Conservation (phyloP, 2,113 vertebrate genomes). For the Dipodomys merriami region DNA sequence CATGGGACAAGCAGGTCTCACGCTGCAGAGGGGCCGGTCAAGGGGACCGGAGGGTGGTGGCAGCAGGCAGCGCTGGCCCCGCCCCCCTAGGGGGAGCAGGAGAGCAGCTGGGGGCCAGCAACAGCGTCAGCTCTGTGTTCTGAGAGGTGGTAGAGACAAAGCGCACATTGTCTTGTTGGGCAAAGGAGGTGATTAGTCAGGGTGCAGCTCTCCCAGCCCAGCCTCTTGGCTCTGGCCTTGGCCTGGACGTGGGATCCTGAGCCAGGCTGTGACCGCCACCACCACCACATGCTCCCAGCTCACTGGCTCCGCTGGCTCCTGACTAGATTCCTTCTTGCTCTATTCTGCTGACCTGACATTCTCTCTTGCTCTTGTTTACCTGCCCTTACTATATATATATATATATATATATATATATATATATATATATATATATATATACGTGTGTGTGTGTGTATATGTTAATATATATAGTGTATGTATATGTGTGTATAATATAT, state of each 20-base stretch:
- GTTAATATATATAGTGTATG: no score
- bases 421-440: no score
- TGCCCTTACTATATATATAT: not conserved
- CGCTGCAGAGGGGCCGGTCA: not conserved
- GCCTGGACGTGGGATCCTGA: not conserved
- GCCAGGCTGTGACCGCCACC: rapidly evolving
- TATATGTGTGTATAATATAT: no score
- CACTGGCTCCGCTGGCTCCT: rapidly evolving
- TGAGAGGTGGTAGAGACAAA: not conserved
- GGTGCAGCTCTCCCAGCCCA: not conserved
- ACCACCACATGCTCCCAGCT: no score
- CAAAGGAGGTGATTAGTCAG: not conserved
- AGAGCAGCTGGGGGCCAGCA: no score
- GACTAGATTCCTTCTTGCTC: rapidly evolving
- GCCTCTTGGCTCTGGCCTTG: rapidly evolving
- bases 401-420: no score
- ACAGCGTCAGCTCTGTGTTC: not conserved
- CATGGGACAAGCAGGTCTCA: not conserved
- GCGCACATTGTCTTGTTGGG: not conserved
- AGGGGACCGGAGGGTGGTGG: no score
- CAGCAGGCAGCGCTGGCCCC: no score
- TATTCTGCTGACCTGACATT: not conserved
- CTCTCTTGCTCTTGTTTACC: not conserved
- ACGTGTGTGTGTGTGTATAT: no score
- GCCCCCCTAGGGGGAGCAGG: no score